Evolutionary conservation across 2,113 vertebrate species (phyloP).

Genomic region (Raja brachyura): DNA sequence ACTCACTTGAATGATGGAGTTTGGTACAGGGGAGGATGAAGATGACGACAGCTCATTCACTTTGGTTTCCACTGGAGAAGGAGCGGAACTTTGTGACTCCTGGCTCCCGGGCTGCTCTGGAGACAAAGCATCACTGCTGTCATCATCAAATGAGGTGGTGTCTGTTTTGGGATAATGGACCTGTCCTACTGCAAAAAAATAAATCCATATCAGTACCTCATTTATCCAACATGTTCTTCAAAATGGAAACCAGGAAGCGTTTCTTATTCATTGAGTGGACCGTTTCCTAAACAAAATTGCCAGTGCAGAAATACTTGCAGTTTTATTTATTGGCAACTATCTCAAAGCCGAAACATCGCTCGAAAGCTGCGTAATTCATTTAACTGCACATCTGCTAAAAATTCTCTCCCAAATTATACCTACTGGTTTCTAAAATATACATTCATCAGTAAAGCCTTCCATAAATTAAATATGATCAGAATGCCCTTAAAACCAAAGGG

Average conservation of each 20-base stretch:
- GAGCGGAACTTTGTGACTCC: conserved; percentile 79
- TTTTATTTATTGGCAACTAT: background rate
- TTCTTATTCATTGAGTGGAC: background rate
- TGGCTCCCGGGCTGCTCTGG: conserved; percentile 93
- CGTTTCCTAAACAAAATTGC: background rate
- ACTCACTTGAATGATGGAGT: conserved; percentile 58
- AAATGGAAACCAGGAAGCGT: background rate
- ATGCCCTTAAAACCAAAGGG: background rate
- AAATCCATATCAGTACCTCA: background rate
- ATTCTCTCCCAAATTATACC: background rate
- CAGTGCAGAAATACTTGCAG: background rate
- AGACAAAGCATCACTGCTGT: conserved; percentile 87
- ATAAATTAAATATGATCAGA: background rate
- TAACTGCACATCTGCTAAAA: background rate
- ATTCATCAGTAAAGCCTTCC: background rate
- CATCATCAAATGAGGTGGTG: conserved; percentile 82
- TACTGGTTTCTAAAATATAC: background rate
- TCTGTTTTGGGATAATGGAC: conserved; percentile 78
- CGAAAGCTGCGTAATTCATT: background rate
- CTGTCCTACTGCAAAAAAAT: conserved; percentile 63
- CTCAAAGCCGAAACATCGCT: background rate
- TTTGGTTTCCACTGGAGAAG: conserved; percentile 77
- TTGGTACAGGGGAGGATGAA: conserved; percentile 45
- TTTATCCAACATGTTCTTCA: background rate
- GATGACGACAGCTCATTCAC: conserved; percentile 66